Evolutionary conservation across 2,888 invertebrate genomes (phyloP), one percentile per base, ranked within the genome.

Genomic region (Leptinotarsa haldemani): DNA sequence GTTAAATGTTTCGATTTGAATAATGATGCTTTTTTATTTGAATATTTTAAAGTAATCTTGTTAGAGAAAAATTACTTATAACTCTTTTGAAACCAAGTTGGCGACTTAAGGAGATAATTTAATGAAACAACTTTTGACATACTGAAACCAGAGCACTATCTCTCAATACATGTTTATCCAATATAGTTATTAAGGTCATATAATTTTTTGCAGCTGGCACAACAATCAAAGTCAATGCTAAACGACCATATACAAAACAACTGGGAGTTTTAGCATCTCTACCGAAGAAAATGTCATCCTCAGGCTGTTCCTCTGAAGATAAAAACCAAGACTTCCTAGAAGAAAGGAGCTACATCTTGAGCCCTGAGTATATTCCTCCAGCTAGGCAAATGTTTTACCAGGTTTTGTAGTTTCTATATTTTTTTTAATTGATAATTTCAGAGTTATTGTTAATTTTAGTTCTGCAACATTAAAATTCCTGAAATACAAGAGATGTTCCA

Each of bases 321-420:
- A 40, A 40, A 40, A 40, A 40, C 9, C 4, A 18, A 61, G 15
- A 16, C 7, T 13, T 25, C n/a, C 16, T 61, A 25, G 30, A 25
- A 61, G 92, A 90, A 78, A 88, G 87, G 75, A 84, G 86, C 61
- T 92, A 90, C 81, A 88, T 91, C 79, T 92, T 94, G 81, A 89
- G 91, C 9, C 94, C 95, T 1, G 94, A 94, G 15, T 89, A 91
- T 78, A 87, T 95, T 67, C 97, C 97, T 0, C 91, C 94, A 5
- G 94, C 94, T 66, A 88, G 95, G 53, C 97, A 97, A 87, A 95
- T 96, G 90, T 95, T 95, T 87, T 95, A 97, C 86, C 96, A 97
- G 90, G 94, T 95, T 87, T 78, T 58, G 69, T 53, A 48, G 22
- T 40, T 63, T 46, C 40, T 40, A 16, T 50, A 16, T 15, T 50